Base-by-base conservation (phyloP, 2,888 invertebrate genomes). In the Drosophila setosimentum region DNA sequence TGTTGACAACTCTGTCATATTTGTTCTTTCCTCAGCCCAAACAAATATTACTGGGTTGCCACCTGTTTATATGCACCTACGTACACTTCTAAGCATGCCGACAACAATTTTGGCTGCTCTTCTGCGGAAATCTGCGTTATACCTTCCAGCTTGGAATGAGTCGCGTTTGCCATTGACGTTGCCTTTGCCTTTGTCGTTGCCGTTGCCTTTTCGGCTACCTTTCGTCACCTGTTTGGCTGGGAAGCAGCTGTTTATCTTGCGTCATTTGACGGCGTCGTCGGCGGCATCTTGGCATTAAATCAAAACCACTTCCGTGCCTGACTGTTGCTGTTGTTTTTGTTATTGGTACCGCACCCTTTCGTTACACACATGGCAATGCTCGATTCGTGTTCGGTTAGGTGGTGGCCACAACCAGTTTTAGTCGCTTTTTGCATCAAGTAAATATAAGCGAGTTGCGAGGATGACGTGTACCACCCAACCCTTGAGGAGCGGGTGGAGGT, bases 291-390 rank as follows among this genome's bases (percentile, higher is more conserved):
- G 71, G 71, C 66, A 80, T 88, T 88, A 88, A 85, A 85, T 85
- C 85, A 85, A 86, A 85, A 86, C 87, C 85, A 85, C 87, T 85
- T 85, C 88, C 85, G 86, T 68, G 66, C 78, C 67, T n/a, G 84
- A 78, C 75, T 68, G 64, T 67, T 68, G 61, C 33, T 64, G 58
- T 33, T 78, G 53, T 62, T 82, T 50, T 57, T 68, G 64, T 61
- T 65, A 65, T 75, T 73, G 74, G 35, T 70, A 76, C 51, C 77
- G 53, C 60, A 67, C 78, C 82, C 83, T 69, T 69, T 68, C 59
- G 49, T 45, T 21, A 24, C 45, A 45, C 21, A 58, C 59, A 69
- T 68, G 67, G 27, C 51, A 51, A 33, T 53, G 51, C 24, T 27
- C 33, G 24, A 35, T 59, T 51, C 54, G 27, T 55, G 61, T 37